Conservation (phyloP, 2,113 vertebrate species). For the Steatornis caripensis region DNA sequence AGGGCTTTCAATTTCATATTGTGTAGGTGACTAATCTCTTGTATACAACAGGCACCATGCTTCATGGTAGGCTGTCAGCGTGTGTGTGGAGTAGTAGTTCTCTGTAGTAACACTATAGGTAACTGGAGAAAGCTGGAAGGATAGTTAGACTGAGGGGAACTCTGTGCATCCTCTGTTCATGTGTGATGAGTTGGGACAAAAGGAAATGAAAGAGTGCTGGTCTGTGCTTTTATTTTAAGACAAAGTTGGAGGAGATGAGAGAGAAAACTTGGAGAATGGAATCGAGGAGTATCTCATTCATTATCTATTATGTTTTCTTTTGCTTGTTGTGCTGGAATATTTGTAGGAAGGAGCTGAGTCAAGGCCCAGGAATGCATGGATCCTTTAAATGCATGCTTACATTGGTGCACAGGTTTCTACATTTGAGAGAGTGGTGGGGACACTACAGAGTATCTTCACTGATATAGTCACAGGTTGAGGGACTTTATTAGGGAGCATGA, state of each 20-base stretch:
- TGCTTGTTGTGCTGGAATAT: background rate
- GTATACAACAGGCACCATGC: background rate
- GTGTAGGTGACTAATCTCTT: background rate
- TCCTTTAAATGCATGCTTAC: background rate
- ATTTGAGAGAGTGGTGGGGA: background rate
- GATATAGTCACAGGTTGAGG: background rate
- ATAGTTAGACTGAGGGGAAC: background rate
- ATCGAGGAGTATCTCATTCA: background rate
- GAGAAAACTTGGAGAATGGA: background rate
- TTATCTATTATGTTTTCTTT: background rate
- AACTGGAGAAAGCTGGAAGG: background rate
- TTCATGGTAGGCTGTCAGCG: background rate
- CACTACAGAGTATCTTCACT: background rate
- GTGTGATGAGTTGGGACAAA: background rate
- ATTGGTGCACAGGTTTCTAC: background rate
- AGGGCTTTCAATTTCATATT: background rate
- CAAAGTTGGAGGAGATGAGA: background rate
- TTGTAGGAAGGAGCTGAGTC: background rate
- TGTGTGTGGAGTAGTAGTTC: background rate
- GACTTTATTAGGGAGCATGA: background rate
- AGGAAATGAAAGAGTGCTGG: background rate
- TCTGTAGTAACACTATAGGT: background rate
- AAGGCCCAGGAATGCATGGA: background rate
- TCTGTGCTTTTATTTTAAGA: background rate
- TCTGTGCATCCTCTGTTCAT: background rate